Evolutionary conservation across 2,113 vertebrate genomes (phyloP).

Genomic region (Hemibagrus wyckioides): DNA sequence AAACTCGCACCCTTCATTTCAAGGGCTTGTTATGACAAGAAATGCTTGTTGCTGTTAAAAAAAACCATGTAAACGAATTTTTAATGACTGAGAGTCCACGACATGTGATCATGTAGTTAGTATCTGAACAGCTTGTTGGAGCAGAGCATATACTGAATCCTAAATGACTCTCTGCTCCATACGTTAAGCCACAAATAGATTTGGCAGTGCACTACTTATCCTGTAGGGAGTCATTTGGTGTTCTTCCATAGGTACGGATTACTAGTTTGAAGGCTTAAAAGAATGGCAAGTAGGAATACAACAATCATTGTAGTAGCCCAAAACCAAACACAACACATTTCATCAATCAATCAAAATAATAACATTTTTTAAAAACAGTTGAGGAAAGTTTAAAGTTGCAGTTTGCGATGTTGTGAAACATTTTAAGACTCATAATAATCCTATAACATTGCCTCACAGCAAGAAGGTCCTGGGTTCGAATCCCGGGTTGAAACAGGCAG

Average conservation of each 20-base stretch:
- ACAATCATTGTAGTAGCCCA: neutral
- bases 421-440: neutral
- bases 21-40: constrained; percentile 10
- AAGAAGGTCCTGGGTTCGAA: no score
- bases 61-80: neutral
- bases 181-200: neutral
- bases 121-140: neutral
- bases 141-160: neutral
- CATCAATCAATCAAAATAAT: neutral
- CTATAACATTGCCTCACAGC: neutral
- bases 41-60: neutral
- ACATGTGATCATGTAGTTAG: neutral
- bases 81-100: neutral
- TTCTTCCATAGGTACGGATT: neutral
- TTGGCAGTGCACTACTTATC: neutral
- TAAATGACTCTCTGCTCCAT: neutral
- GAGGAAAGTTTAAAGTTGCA: neutral
- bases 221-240: neutral
- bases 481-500: no score
- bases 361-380: neutral
- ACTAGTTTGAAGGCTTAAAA: neutral
- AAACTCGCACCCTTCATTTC: constrained; percentile 1
- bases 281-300: neutral
- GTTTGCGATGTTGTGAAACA: neutral
- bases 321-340: neutral